A percentile compares a stretch with the other conserved stretches of the same genome.
Conservation (phyloP, 2,113 vertebrate genomes). For the Cettia cetti region DNA sequence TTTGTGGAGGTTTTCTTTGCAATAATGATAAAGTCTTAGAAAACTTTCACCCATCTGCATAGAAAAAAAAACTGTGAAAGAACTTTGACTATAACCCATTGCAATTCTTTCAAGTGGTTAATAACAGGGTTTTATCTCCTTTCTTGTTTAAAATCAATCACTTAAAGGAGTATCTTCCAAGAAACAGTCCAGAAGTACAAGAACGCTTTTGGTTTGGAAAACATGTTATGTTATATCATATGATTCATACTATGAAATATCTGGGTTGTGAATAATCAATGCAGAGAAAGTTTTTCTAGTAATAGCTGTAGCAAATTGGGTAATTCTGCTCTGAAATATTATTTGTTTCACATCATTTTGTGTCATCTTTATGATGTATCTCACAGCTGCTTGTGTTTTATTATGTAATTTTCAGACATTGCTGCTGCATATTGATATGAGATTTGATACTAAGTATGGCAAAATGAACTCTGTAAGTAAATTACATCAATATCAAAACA, state of each 20-base stretch:
- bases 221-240: background rate
- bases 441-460: background rate
- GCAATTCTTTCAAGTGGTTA: background rate
- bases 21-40: background rate
- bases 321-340: background rate
- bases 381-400: background rate
- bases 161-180: background rate
- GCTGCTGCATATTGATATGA: background rate
- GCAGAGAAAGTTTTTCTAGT: background rate
- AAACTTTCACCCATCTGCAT: background rate
- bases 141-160: background rate
- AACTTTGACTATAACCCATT: background rate
- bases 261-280: background rate
- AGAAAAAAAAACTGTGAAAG: background rate
- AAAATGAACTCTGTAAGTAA: conserved; percentile 15
- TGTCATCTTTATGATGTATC: background rate
- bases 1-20: background rate
- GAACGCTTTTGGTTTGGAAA: background rate
- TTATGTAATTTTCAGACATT: background rate
- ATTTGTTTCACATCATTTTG: background rate
- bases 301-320: background rate
- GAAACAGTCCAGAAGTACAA: background rate
- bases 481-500: background rate
- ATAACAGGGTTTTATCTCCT: background rate
- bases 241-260: background rate